A percentile compares a stretch with the other conserved stretches of the same genome.
Evolutionary conservation across 2,797 vertebrate species (phyloP).

Genomic region (Diceros bicornis): DNA sequence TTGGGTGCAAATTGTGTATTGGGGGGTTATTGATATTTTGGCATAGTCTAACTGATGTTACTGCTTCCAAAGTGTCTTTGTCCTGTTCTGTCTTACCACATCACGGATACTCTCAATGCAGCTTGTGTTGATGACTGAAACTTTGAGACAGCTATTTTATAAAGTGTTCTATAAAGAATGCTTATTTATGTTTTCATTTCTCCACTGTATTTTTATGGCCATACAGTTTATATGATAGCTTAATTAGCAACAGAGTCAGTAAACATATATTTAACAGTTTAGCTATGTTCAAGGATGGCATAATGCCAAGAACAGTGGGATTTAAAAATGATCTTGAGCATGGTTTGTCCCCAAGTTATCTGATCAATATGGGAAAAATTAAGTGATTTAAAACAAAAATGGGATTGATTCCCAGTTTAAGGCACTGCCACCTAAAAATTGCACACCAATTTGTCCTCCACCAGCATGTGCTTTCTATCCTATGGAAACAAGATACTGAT

Average conservation of each 20-base stretch:
- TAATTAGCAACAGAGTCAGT: background rate
- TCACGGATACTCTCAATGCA: background rate
- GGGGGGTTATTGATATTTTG: background rate
- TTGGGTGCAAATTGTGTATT: background rate
- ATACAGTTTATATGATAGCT: background rate
- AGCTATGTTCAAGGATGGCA: background rate
- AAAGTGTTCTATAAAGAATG: background rate
- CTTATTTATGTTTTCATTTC: background rate
- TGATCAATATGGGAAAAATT: slow-evolving; percentile 10
- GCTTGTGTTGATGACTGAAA: slow-evolving; percentile 10
- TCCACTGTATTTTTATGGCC: background rate
- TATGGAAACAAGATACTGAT: background rate
- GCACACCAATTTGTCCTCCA: background rate
- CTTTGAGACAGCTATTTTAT: background rate
- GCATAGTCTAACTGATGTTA: background rate
- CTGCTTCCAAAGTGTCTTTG: background rate
- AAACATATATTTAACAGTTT: background rate
- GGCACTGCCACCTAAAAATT: background rate
- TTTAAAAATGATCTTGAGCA: background rate
- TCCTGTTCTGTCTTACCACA: background rate
- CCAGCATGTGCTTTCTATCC: background rate
- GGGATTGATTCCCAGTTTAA: background rate
- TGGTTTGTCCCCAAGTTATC: background rate
- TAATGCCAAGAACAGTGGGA: background rate
- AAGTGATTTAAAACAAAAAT: background rate